Evolutionary conservation across 2,113 vertebrate species (phyloP).

Genomic region (Trematocara unimaculatum): DNA sequence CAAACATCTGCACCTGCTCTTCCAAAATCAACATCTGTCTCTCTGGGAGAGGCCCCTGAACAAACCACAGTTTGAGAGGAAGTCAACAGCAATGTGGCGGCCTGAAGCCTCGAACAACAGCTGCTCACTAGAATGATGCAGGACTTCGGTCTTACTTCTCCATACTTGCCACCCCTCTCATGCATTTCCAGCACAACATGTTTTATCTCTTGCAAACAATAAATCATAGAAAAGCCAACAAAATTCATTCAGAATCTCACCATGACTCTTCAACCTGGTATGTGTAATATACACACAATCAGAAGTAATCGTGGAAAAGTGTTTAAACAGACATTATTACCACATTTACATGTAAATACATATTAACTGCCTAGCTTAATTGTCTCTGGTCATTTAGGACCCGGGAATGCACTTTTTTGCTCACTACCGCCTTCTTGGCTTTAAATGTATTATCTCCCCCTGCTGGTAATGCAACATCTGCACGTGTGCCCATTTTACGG

Average conservation of each 20-base stretch:
- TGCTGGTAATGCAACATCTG: background rate
- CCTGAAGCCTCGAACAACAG: constrained; percentile 11
- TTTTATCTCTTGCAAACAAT: background rate
- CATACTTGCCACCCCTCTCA: background rate
- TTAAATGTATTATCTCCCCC: background rate
- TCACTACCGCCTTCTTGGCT: background rate
- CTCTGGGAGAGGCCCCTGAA: constrained; percentile 13
- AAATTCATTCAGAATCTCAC: background rate
- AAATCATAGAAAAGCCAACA: background rate
- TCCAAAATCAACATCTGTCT: constrained; percentile 41
- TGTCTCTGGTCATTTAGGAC: background rate
- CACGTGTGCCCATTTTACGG: background rate
- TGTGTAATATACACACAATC: background rate
- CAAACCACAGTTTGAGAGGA: background rate
- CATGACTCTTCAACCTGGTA: background rate
- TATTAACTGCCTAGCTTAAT: rapidly evolving
- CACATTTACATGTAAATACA: background rate
- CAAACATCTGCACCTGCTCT: constrained; percentile 18
- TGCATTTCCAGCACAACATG: background rate
- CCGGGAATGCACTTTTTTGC: background rate
- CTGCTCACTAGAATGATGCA: constrained; percentile 17
- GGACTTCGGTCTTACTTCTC: background rate
- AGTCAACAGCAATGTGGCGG: constrained; percentile 7
- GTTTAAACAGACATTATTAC: background rate
- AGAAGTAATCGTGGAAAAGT: background rate